Conservation (phyloP, 2,888 invertebrate species). For the Macropis europaea region DNA sequence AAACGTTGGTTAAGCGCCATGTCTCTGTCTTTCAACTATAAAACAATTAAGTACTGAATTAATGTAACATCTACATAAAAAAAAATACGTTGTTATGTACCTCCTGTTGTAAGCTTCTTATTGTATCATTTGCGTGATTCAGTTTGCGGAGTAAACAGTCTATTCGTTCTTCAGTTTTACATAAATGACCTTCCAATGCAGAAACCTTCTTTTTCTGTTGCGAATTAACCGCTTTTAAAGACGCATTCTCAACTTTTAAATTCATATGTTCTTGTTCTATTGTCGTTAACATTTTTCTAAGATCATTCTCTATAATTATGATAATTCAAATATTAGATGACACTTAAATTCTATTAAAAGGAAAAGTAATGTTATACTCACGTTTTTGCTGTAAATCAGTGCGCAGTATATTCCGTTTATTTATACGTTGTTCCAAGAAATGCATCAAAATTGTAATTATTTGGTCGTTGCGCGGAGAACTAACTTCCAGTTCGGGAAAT, state of each 20-base stretch:
- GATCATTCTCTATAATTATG: conserved; percentile 70
- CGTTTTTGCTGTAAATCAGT: conserved; percentile 85
- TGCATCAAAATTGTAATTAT: conserved; percentile 85
- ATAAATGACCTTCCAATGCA: conserved; percentile 85
- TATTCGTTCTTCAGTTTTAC: conserved; percentile 84
- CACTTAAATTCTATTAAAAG: background rate
- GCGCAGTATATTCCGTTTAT: conserved; percentile 84
- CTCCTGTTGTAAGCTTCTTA: conserved; percentile 83
- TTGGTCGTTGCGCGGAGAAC: conserved; percentile 84
- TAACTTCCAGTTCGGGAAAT: conserved; percentile 87
- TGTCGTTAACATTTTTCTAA: conserved; percentile 84
- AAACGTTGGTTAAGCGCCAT: conserved; percentile 80
- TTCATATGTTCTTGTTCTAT: conserved; percentile 87
- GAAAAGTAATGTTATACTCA: conserved; percentile 70
- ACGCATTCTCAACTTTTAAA: conserved; percentile 85
- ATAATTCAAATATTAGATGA: background rate
- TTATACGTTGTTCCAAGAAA: conserved; percentile 86
- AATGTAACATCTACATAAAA: background rate
- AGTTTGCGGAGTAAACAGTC: conserved; percentile 84
- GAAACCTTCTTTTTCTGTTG: conserved; percentile 84
- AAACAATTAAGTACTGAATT: conserved; percentile 5
- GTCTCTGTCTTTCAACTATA: conserved; percentile 80
- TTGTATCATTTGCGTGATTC: conserved; percentile 84
- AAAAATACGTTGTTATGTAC: conserved; percentile 51
- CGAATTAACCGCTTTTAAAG: conserved; percentile 84